Evolutionary conservation across 2,888 invertebrate species (phyloP), one percentile per base, ranked within the genome.

Genomic region (Didymodactylos carnosus): DNA sequence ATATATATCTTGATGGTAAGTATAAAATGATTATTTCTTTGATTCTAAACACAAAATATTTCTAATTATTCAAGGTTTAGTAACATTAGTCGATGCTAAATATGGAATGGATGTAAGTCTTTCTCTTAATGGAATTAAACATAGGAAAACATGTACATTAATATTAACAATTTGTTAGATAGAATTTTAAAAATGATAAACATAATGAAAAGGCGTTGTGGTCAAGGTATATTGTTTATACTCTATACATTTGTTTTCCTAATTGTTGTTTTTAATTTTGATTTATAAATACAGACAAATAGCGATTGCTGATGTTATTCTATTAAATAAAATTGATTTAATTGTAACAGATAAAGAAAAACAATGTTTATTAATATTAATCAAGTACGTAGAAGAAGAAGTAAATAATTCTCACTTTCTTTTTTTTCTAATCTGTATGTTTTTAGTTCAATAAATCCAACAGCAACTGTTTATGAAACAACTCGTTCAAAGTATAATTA

Each of bases 261-360:
- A 53, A n/a, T n/a, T n/a, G n/a, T n/a, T n/a, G n/a, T n/a, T n/a
- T 46, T 7, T 46, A 46, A 23, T 14, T 25, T 16, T 5, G 43
- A 53, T 53, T 53, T 62, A 13, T 62, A 27, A n/a, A n/a, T n/a
- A 19, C 35, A 62, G 62, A 35, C 74, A 74, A 71, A 70, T 71
- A 14, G 74, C 71, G 13, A 39, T 74, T 51, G 74, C 74, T 5
- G 71, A 74, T 53, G 51, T 74, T 25, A 74, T 74, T 16, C 23
- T 74, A 16, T 40, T 74, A 19, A 74, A 74, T 39, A 74, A 74
- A 46, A 19, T 74, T n/a, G 74, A 74, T 71, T 39, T 74, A 25
- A n/a, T n/a, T n/a, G 41, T 74, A 5, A 46, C 49, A 2, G 40
- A 41, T 23, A 71, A 74, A 35, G 62, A 74, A 35, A 62, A 62